A percentile compares a stretch with the other conserved stretches of the same genome.
Evolutionary conservation across 2,888 invertebrate genomes (phyloP).

Genomic region (Tetranychus truncatus): DNA sequence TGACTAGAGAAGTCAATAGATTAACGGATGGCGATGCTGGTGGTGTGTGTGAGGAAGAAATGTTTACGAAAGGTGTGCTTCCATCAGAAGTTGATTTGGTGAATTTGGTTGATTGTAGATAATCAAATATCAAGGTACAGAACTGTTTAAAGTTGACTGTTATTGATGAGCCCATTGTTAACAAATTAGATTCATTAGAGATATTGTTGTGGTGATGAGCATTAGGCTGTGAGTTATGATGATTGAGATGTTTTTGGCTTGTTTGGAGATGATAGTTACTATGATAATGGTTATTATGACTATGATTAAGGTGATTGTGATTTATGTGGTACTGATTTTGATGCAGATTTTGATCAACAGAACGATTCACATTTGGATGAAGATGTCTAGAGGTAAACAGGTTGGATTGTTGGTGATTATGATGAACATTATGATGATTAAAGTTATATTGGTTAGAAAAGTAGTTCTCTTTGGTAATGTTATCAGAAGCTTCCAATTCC

Average conservation of each 20-base stretch:
- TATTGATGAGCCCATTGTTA: neutral
- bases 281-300: neutral
- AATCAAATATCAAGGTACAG: neutral
- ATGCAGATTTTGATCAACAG: neutral
- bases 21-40: neutral
- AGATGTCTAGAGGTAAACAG: neutral
- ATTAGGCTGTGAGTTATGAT: neutral
- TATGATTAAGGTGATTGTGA: slow-evolving; percentile 4
- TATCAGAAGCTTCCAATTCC: neutral
- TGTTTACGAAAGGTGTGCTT: neutral
- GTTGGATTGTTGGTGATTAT: neutral
- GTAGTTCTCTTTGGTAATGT: neutral
- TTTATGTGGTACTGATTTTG: neutral
- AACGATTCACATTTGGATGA: neutral
- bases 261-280: slow-evolving; percentile 4
- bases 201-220: neutral
- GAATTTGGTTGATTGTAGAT: neutral
- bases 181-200: neutral
- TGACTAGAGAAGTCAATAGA: neutral
- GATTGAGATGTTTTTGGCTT: neutral
- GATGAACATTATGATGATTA: neutral
- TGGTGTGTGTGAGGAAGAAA: neutral
- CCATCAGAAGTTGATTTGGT: neutral
- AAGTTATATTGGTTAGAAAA: neutral
- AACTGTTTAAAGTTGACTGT: slow-evolving; percentile 7